Percentiles rank a stretch among this genome's conserved stretches.
These are phyloP conservation scores for Zophobas atratus DNA, from an alignment of 1,140 invertebrate species.

Conservation along the genomic window DNA sequence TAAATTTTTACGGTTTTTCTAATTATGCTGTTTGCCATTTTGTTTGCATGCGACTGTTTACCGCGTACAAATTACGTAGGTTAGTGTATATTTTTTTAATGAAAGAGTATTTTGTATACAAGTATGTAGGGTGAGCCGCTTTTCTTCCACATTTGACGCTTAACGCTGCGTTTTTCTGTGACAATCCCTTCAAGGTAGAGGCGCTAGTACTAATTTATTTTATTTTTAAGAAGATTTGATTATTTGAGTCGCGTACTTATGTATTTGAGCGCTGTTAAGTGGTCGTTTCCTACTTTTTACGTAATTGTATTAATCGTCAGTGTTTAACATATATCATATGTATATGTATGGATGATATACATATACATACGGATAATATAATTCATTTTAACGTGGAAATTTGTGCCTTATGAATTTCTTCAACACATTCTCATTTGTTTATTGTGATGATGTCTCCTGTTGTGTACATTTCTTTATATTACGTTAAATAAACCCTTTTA, in stretches of 20 bases:
- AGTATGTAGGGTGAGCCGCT: not conserved
- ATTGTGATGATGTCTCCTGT: conserved; percentile 5
- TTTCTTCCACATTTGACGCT: too few species aligned
- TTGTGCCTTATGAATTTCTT: conserved; percentile 29
- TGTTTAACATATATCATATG: too few species aligned
- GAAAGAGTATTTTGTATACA: conserved; percentile 1
- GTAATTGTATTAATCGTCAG: too few species aligned
- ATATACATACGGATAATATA: not conserved
- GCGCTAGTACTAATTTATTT: too few species aligned
- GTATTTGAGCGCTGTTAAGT: too few species aligned
- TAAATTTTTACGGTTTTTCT: conserved; percentile 3
- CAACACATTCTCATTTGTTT: not conserved
- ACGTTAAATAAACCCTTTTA: conserved; percentile 18
- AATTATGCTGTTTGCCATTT: not conserved
- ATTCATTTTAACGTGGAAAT: not conserved
- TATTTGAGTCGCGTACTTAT: too few species aligned
- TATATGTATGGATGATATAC: too few species aligned
- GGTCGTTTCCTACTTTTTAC: too few species aligned
- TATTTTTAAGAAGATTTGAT: too few species aligned
- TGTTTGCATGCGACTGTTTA: not conserved
- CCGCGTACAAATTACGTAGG: not conserved
- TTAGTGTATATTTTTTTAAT: not conserved
- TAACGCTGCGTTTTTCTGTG: too few species aligned
- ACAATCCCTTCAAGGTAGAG: too few species aligned
- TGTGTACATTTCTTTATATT: conserved; percentile 17